Base-by-base conservation (phyloP, 1,140 invertebrate species). In the Bombus breviceps region DNA sequence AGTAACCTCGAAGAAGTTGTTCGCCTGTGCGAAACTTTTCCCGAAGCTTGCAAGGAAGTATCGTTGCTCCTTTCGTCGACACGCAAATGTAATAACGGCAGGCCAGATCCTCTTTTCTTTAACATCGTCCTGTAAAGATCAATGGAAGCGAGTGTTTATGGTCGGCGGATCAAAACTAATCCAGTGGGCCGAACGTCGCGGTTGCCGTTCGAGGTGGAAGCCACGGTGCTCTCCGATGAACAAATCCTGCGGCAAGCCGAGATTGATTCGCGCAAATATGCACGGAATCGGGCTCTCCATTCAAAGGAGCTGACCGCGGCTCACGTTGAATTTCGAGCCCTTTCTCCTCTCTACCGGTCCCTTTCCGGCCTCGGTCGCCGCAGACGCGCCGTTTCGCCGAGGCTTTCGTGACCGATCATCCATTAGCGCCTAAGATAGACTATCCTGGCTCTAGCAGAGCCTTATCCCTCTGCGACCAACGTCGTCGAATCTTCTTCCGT, bases 401-500 rank as follows among this genome's bases (percentile, higher is more conserved):
- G 43, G 78, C 86, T 89, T 86, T 85, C 88, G 75, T 83, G 83
- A 89, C 82, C 86, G 82, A 91, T 88, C 88, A 86, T 91, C 88
- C 83, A 89, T 91, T 89, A 89, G 78, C 76, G 81, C 41, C 57
- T 79, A 41, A n/a, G 79, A 85, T 86, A 80, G 81, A 75, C 77
- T 80, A 73, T 75, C 28, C 34, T 10, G 32, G 74, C 53, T 57
- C 69, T 9, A 66, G 15, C 64, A 15, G 15, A 66, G 37, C 28
- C 83, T 85, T 72, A 79, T 71, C 75, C 76, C 77, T 18, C 37
- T 25, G 32, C 34, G 25, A 81, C 66, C 25, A 32, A 25, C 34
- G n/a, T 22, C 66, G 9, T n/a, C 18, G 53, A 41, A 57, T 22
- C 10, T 47, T 77, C 34, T 57, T 68, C 41, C 15, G 6, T 12